A percentile compares a stretch with the other conserved stretches of the same genome.
Conservation (phyloP, 1,140 invertebrate species). For the Rhysida immarginata region DNA sequence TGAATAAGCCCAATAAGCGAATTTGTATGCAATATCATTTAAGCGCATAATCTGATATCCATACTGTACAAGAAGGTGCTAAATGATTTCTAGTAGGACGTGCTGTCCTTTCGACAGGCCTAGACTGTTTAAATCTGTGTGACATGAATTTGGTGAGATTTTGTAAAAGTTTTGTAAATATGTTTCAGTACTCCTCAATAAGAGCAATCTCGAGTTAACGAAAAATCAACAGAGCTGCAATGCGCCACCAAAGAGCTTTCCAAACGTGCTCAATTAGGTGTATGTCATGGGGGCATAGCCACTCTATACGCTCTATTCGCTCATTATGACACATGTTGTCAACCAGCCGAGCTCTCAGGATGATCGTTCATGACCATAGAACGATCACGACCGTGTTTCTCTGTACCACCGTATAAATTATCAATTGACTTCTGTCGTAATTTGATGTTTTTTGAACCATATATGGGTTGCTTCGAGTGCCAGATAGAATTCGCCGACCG, state of each 20-base stretch:
- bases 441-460: not conserved
- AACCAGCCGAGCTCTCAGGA: not conserved
- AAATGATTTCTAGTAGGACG: not conserved
- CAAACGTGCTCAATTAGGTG: not conserved
- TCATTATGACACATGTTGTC: not conserved
- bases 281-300: not conserved
- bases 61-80: too few relatives aligned
- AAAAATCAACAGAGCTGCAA: not conserved
- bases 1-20: too few relatives aligned
- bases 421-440: not conserved
- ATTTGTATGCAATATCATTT: too few relatives aligned
- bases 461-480: not conserved
- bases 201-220: not conserved
- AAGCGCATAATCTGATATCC: too few relatives aligned
- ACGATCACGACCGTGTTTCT: not conserved
- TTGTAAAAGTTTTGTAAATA: not conserved
- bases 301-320: not conserved
- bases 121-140: not conserved
- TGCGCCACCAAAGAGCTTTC: not conserved
- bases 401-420: not conserved
- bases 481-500: not conserved
- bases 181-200: not conserved
- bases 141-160: not conserved
- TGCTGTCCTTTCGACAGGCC: not conserved
- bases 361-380: not conserved